Base-by-base conservation (phyloP, 2,797 vertebrate species). In the Channallabes apus region DNA sequence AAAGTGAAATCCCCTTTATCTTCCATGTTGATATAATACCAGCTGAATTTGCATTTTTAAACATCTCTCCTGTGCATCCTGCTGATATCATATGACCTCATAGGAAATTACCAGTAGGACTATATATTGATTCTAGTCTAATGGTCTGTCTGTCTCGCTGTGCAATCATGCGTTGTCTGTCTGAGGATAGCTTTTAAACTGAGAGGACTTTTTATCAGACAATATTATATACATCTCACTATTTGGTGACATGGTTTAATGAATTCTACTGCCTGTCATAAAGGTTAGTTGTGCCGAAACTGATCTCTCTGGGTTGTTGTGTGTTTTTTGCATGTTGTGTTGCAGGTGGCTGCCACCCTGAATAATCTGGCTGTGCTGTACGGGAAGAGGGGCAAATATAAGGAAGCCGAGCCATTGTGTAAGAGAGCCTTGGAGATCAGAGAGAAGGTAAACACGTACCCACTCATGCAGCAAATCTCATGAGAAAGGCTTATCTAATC, bases 291-390 rank as follows among this genome's bases (percentile, higher is more conserved):
- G 5, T 54, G 32, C 72, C 6, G 56, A 27, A 56, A 56, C n/a
- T 41, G 46, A 73, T 54, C 24, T 56, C 18, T 64, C 32, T 75
- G 18, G 18, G 68, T 88, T 3, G 24, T 2, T 32, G 58, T 85
- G 62, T 8, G 12, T 54, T 14, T 51, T 22, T 8, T 85, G 51
- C 73, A 6, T 88, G 72, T 0, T 81, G 18, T 84, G 24, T 85
- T 90, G 80, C 85, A 99, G 98, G 98, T 99, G 83, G 98, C 98
- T 35, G 98, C 98, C 2, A 99, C 98, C 0, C 93, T 99, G 88
- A 99, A 99, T 95, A 99, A 99, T 90, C 91, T 99, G 94, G 98
- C 98, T 3, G 98, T 99, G 88, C 95, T 99, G 68, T 99, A 99
- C 0, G 98, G 98, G 85, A 99, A 99, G 93, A 96, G 98, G 78